phyloP scores from a whole-genome alignment of 2,888 invertebrate species.

The Tanytarsus gracilentus region DNA sequence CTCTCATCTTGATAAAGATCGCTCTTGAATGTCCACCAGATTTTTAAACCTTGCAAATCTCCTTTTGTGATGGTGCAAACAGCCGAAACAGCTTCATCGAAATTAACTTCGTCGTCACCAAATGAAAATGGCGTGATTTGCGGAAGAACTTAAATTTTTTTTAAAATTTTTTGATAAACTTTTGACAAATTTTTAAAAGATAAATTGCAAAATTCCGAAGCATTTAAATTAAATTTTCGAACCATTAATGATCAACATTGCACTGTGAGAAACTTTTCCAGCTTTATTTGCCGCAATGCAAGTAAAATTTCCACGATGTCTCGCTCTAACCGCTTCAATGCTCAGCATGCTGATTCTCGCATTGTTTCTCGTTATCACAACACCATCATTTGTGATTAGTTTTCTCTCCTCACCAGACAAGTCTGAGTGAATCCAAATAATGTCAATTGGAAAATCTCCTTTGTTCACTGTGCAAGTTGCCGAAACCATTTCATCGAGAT shows the following conservation, averaged over 20 bases:
- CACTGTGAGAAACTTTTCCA: slow-evolving; percentile 58
- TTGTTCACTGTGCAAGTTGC: slow-evolving; percentile 63
- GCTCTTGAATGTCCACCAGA: slow-evolving; percentile 48
- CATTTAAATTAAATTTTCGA: neutral
- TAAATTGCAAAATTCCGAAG: slow-evolving; percentile 37
- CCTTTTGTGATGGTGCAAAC: slow-evolving; percentile 66
- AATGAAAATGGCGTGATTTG: slow-evolving; percentile 65
- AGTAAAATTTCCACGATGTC: slow-evolving; percentile 65
- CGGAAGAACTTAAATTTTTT: slow-evolving; percentile 50
- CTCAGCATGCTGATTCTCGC: slow-evolving; percentile 57
- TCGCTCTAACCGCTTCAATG: slow-evolving; percentile 58
- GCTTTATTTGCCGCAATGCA: slow-evolving; percentile 64
- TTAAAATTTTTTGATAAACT: slow-evolving; percentile 31
- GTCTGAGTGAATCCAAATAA: slow-evolving; percentile 53
- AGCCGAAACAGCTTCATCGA: slow-evolving; percentile 58
- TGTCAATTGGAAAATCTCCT: slow-evolving; percentile 70
- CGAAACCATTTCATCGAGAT: slow-evolving; percentile 65
- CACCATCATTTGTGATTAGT: slow-evolving; percentile 49
- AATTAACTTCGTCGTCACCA: slow-evolving; percentile 58
- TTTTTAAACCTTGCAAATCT: slow-evolving; percentile 61
- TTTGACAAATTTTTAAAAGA: slow-evolving; percentile 33
- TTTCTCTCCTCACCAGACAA: slow-evolving; percentile 50
- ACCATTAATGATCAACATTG: slow-evolving; percentile 67
- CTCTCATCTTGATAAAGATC: slow-evolving; percentile 43
- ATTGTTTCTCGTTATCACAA: slow-evolving; percentile 52